Base-by-base conservation (phyloP, 2,113 vertebrate genomes). In the Carettochelys insculpta region DNA sequence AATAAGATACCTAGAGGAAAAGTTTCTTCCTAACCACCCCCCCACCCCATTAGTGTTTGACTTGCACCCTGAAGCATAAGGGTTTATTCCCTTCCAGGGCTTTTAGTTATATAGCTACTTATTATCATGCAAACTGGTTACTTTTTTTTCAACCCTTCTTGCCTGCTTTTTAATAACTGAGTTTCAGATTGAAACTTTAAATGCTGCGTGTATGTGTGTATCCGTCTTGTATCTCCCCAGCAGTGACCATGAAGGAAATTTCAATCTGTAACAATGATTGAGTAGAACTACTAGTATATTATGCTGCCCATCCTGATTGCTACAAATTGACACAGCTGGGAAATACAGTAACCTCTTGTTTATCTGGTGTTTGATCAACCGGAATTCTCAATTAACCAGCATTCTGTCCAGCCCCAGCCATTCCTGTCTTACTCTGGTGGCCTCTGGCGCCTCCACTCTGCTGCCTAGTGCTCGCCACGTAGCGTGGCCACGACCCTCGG, bases 61-160 rank as follows among this genome's bases (percentile, higher is more conserved):
- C 79, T 89, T 53, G 85, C 27, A 86, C 13, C 22, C 54, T 86
- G 19, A 52, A 77, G 68, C 53, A 80, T 85, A 25, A 90, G 80
- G 47, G 24, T 53, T 34, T 82, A 77, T 68, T 89, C 52, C 85
- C 54, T 92, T 91, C 88, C 89, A 92, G 77, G 88, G 58, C 56
- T 93, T 56, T 84, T 73, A n/a, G n/a, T n/a, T n/a, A n/a, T n/a
- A n/a, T n/a, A n/a, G n/a, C n/a, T n/a, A n/a, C n/a, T n/a, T n/a
- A n/a, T n/a, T n/a, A n/a, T n/a, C n/a, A n/a, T n/a, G n/a, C n/a
- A n/a, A n/a, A n/a, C n/a, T n/a, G n/a, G n/a, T n/a, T n/a, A n/a
- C n/a, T n/a, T n/a, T 78, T 91, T 83, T 90, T 61, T 82, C 65
- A 77, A 43, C 53, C 5, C 29, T 77, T 89, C 75, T 52, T 86